A percentile compares a stretch with the other conserved stretches of the same genome.
Evolutionary conservation across 2,888 invertebrate species (phyloP).

Genomic region (Deilephila porcellus): DNA sequence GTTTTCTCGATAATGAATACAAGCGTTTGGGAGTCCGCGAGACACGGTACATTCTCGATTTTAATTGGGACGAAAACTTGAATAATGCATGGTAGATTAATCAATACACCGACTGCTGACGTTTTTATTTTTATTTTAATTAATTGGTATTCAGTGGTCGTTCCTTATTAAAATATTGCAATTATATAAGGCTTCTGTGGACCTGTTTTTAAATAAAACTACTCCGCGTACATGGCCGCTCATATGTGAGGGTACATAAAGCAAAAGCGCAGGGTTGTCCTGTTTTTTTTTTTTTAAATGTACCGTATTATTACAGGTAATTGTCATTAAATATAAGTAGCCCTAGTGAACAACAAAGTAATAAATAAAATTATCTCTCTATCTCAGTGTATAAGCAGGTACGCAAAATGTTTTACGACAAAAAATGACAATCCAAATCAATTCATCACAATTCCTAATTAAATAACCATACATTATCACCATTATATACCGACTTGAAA

Average conservation of each 20-base stretch:
- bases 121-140: conserved; percentile 66
- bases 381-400: background rate
- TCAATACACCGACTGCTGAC: conserved; percentile 52
- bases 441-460: background rate
- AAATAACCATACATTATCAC: background rate
- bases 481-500: background rate
- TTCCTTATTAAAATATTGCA: conserved; percentile 77
- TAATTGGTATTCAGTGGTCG: conserved; percentile 71
- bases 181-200: conserved; percentile 70
- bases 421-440: background rate
- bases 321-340: no score
- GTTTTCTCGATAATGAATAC: background rate
- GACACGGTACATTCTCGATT: conserved; percentile 27
- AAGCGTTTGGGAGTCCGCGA: conserved; percentile 9
- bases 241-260: conserved; percentile 58
- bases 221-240: conserved; percentile 52
- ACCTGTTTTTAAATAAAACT: conserved; percentile 71
- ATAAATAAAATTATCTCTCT: no score
- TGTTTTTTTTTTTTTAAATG: no score
- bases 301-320: no score
- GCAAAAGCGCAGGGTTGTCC: conserved; percentile 44
- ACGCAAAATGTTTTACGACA: background rate
- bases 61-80: conserved; percentile 41
- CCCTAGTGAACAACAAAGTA: no score
- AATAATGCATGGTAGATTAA: conserved; percentile 69